Evolutionary conservation across 1,140 invertebrate genomes (phyloP).

Genomic region (Venustaconcha ellipsiformis): DNA sequence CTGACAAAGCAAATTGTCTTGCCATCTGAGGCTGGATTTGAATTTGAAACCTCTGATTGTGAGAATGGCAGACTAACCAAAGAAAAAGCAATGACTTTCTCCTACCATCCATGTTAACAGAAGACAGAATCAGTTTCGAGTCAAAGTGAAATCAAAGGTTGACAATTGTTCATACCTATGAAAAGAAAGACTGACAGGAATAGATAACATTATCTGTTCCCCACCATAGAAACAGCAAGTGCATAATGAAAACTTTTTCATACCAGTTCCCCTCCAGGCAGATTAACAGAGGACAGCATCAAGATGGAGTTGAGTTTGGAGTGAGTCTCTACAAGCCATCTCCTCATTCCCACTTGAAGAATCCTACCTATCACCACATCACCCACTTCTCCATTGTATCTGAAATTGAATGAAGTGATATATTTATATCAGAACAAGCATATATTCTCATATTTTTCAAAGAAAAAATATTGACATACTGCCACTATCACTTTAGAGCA

Average conservation of each 20-base stretch:
- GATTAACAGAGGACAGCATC: slow-evolving; percentile 92
- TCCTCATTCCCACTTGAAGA: slow-evolving; percentile 83
- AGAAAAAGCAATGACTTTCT: no score
- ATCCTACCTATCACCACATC: slow-evolving; percentile 97
- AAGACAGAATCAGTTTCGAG: slow-evolving; percentile 88
- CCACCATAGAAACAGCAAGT: no score
- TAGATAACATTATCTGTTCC: no score
- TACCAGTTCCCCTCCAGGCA: slow-evolving; percentile 96
- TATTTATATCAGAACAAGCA: not conserved
- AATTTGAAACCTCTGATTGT: no score
- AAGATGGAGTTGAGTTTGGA: slow-evolving; percentile 89
- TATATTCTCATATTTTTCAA: not conserved
- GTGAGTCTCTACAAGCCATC: slow-evolving; percentile 94
- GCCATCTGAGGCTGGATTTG: no score
- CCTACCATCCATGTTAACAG: slow-evolving; percentile 92
- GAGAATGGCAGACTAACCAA: no score
- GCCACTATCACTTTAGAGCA: no score
- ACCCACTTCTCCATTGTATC: slow-evolving; percentile 87
- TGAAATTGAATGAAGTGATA: slow-evolving; percentile 27
- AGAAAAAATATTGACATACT: not conserved
- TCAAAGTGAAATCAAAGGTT: slow-evolving; percentile 78
- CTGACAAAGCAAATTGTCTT: no score
- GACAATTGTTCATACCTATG: no score
- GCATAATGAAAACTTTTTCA: no score
- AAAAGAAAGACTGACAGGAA: no score